phyloP scores from a whole-genome alignment of 2,113 vertebrate species.

The Hiodon tergisus region DNA sequence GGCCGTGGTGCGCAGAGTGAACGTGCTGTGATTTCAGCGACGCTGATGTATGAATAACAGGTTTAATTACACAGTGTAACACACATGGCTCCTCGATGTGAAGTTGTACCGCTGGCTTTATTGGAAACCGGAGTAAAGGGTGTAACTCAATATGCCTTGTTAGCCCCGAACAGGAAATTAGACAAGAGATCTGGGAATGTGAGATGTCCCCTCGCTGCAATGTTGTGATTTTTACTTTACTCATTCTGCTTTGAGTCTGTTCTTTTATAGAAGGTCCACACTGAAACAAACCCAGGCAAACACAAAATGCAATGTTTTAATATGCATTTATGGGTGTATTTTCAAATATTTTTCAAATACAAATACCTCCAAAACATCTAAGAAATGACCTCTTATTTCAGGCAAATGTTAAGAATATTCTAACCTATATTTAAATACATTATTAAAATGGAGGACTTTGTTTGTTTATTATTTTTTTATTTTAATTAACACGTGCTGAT shows the following conservation, averaged over 20 bases:
- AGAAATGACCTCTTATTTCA: too few relatives aligned
- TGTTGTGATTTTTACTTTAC: background rate
- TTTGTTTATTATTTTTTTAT: too few relatives aligned
- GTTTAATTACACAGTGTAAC: background rate
- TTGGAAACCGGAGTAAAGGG: slow-evolving; percentile 1
- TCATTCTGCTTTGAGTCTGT: background rate
- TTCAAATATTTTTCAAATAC: too few relatives aligned
- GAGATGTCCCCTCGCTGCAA: background rate
- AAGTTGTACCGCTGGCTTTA: slow-evolving; percentile 1
- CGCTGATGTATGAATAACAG: background rate
- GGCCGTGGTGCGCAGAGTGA: background rate
- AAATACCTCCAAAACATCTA: too few relatives aligned
- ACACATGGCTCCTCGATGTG: too few relatives aligned
- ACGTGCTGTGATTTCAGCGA: background rate
- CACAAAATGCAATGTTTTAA: too few relatives aligned
- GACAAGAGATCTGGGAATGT: background rate
- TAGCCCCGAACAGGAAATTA: slow-evolving; percentile 26
- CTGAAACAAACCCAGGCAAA: background rate
- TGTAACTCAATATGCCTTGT: slow-evolving; percentile 9
- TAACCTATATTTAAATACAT: too few relatives aligned
- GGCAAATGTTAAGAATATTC: too few relatives aligned
- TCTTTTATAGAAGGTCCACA: background rate
- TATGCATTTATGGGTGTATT: too few relatives aligned
- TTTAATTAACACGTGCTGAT: too few relatives aligned
- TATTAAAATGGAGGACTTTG: too few relatives aligned